phyloP scores from a whole-genome alignment of 2,888 invertebrate genomes.

The Leptothorax acervorum region DNA sequence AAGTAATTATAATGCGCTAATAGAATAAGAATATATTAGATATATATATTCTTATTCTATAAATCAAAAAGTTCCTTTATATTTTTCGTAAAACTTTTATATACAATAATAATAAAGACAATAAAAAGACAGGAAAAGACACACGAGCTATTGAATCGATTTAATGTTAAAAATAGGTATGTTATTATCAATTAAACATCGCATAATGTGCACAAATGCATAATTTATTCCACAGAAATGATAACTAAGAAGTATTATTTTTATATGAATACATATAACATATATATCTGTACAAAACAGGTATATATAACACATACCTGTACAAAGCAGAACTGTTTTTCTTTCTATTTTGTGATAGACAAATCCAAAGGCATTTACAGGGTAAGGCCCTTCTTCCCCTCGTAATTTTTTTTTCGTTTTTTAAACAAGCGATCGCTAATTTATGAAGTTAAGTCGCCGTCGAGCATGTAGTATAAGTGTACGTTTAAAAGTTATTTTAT shows the following conservation, averaged over 20 bases:
- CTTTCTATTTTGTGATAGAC: background rate
- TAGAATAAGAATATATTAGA: background rate
- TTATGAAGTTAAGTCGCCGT: background rate
- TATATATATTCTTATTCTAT: too few relatives aligned
- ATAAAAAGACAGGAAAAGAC: background rate
- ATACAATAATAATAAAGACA: background rate
- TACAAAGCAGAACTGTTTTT: background rate
- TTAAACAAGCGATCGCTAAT: background rate
- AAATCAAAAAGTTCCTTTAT: background rate
- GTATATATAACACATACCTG: background rate
- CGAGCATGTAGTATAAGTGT: background rate
- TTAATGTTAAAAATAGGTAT: background rate
- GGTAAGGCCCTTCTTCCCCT: background rate
- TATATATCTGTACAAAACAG: background rate
- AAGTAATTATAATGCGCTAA: background rate
- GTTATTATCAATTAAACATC: background rate
- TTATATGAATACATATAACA: background rate
- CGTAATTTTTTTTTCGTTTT: background rate
- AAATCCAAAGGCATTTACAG: background rate
- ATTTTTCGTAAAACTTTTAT: background rate
- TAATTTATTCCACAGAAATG: constrained; percentile 6
- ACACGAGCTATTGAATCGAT: background rate
- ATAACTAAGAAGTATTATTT: background rate
- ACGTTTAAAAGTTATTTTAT: background rate
- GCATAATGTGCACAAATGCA: background rate